A percentile compares a stretch with the other conserved stretches of the same genome.
These are phyloP conservation scores for Zygothrica quintamaculata DNA, from an alignment of 2,888 invertebrate genomes.

Conservation along the genomic window DNA sequence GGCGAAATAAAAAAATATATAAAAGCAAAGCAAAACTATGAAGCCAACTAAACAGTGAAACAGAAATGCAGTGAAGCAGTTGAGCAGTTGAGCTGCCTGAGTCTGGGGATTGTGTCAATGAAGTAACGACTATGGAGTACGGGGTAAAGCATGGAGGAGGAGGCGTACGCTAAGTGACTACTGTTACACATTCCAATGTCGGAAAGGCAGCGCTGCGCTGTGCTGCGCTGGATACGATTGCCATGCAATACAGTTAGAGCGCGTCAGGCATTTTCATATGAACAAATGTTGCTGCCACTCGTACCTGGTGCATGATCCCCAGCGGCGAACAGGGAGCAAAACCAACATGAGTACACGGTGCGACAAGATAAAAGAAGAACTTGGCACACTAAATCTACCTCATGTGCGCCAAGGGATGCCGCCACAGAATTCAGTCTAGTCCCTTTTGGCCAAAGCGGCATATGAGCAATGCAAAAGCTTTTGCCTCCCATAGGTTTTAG, in stretches of 20 bases:
- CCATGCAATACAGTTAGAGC: conserved; percentile 59
- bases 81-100: conserved; percentile 36
- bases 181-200: conserved; percentile 62
- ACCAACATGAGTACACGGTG: conserved; percentile 24
- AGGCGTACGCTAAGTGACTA: conserved; percentile 68
- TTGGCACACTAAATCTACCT: conserved; percentile 70
- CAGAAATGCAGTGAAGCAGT: conserved; percentile 20
- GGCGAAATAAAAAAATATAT: conserved; percentile 53
- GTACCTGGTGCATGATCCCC: conserved; percentile 64
- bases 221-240: conserved; percentile 57
- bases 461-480: conserved; percentile 50
- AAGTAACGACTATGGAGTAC: conserved; percentile 64
- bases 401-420: conserved; percentile 69
- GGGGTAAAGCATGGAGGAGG: conserved; percentile 14
- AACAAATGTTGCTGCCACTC: conserved; percentile 66
- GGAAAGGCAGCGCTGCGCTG: conserved; percentile 6
- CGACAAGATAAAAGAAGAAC: conserved; percentile 68
- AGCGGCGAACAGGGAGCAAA: conserved; percentile 37
- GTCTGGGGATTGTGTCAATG: conserved; percentile 76
- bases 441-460: conserved; percentile 47
- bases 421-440: conserved; percentile 26
- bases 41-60: conserved; percentile 47
- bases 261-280: conserved; percentile 58
- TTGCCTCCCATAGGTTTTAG: conserved; percentile 26
- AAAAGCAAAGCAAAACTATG: conserved; percentile 73